Evolutionary conservation across 2,888 invertebrate genomes (phyloP), one percentile per base, ranked within the genome.

Genomic region (Copidosoma aretas): DNA sequence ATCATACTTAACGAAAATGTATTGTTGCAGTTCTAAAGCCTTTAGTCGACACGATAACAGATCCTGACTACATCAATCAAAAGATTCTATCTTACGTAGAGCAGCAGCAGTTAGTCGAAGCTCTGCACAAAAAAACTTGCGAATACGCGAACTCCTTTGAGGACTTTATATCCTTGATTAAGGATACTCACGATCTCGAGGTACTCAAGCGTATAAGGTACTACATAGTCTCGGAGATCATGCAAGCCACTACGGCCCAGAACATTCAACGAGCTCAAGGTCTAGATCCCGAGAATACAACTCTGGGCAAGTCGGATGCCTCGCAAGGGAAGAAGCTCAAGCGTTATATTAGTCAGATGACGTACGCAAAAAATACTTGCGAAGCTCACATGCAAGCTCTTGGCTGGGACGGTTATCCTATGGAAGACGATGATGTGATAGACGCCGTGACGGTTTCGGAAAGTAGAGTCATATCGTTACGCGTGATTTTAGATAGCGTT

Each of bases 161-260:
- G 81, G 94, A 95, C 77, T 94, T 95, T 82, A 88, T 95, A 71
- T 89, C 92, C 74, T 89, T 94, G 78, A 94, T 96, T 65, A 91
- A 92, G 76, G 90, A 88, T 77, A 92, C 92, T 73, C 89, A 89
- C 75, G 93, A 93, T 84, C 85, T 94, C 70, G 94, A 94, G 82
- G 91, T 93, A 74, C 86, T 96, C 54, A 93, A 93, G 80, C 89
- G 92, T 80, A 91, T 95, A 81, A 91, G 93, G 74, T 93, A 91
- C 77, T 93, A 93, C 77, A 94, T 96, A 75, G 93, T 95, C 8
- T 93, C 93, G 56, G 95, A 95, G 86, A 91, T 96, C 76, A 94
- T 96, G 92, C 94, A 96, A 87, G 95, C 95, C 0, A 95, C 95
- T 19, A 94, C 94, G 1, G 88, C 95, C 74, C 94, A 95, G 84